phyloP scores from a whole-genome alignment of 2,888 invertebrate genomes.

The Nasonovia ribisnigri region DNA sequence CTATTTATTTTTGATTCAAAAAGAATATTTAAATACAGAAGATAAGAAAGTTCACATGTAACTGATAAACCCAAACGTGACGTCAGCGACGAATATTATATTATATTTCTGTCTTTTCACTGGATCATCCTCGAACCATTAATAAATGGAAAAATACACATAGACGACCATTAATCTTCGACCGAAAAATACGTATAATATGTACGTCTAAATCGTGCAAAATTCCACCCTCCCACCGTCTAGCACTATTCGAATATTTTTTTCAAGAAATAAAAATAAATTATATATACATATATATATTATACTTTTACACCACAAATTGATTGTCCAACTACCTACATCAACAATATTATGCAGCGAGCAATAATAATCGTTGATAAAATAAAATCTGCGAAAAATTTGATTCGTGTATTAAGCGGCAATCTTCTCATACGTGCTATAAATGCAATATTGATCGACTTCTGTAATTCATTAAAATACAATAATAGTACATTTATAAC shows the following conservation, averaged over 20 bases:
- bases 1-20: conserved; percentile 13
- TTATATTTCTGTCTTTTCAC: conserved; percentile 47
- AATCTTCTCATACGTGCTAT: neutral
- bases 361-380: neutral
- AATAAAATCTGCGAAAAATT: neutral
- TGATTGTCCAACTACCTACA: conserved; percentile 2
- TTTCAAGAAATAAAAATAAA: conserved; percentile 27
- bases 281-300: neutral
- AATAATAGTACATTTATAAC: neutral
- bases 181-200: neutral
- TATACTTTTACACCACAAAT: neutral
- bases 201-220: conserved; percentile 4
- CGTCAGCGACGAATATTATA: conserved; percentile 40
- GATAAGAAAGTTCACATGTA: conserved; percentile 7
- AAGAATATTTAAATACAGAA: neutral
- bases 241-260: neutral
- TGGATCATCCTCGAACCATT: conserved; percentile 60
- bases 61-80: conserved; percentile 53
- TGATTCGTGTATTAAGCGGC: neutral
- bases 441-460: conserved; percentile 19
- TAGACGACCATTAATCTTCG: conserved; percentile 53
- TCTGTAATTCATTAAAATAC: conserved; percentile 15
- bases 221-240: neutral
- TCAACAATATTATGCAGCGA: neutral
- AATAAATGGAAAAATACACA: conserved; percentile 57